Evolutionary conservation across 2,113 vertebrate genomes (phyloP).

Genomic region (Actinemys pallida): DNA sequence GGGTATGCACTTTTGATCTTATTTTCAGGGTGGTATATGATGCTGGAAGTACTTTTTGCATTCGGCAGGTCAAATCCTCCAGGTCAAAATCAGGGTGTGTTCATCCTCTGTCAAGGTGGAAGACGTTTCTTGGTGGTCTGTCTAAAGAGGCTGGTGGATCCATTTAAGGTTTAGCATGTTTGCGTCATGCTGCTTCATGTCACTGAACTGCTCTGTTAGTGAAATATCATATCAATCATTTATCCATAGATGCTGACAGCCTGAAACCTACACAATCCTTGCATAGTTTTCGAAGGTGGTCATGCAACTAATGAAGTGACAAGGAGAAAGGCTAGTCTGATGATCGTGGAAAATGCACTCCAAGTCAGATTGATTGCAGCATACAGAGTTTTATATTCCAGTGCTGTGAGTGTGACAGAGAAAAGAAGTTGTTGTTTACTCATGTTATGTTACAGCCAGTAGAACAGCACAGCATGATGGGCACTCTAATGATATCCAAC

Average conservation of each 20-base stretch:
- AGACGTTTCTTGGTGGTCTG: not conserved
- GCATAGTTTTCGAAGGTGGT: not conserved
- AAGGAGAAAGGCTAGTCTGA: not conserved
- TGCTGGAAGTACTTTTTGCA: not conserved
- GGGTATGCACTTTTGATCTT: accelerated
- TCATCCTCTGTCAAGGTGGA: not conserved
- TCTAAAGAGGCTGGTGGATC: not conserved
- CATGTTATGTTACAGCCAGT: accelerated
- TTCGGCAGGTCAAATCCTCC: not conserved
- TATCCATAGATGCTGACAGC: not conserved
- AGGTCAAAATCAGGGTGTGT: conserved; percentile 1
- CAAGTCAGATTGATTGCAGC: not conserved
- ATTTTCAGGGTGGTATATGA: not conserved
- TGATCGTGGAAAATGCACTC: not conserved
- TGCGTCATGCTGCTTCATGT: not conserved
- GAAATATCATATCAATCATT: not conserved
- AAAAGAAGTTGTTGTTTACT: not conserved
- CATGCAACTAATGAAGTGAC: conserved; percentile 12
- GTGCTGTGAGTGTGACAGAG: accelerated
- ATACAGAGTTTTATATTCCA: accelerated
- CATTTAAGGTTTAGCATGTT: not conserved
- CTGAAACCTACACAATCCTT: accelerated
- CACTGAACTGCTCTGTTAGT: not conserved
- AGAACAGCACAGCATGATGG: not conserved
- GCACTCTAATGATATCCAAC: not conserved